Evolutionary conservation across 2,113 vertebrate species (phyloP).

Genomic region (Paracanthobrama guichenoti): DNA sequence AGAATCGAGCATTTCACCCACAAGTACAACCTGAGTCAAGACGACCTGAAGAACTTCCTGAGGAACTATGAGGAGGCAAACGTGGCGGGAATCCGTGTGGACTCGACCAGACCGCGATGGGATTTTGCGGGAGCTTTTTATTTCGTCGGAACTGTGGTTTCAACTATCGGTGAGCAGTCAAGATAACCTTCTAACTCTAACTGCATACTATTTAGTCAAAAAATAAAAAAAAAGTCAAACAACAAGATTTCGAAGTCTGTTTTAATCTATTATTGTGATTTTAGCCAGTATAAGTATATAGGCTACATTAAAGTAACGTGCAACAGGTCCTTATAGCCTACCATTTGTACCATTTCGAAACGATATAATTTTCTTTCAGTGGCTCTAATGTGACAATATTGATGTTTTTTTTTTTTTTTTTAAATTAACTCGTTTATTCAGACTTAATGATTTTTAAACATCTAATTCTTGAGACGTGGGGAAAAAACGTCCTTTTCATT

Average conservation of each 20-base stretch:
- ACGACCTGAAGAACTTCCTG: conserved; percentile 76
- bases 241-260: not conserved
- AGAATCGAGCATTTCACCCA: conserved; percentile 78
- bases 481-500: not conserved
- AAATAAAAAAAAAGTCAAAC: not conserved
- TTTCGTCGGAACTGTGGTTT: conserved; percentile 85
- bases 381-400: not conserved
- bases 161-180: conserved; percentile 80
- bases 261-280: not conserved
- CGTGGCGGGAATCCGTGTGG: conserved; percentile 77
- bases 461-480: not conserved
- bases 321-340: not conserved
- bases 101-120: conserved; percentile 78
- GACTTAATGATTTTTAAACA: not conserved
- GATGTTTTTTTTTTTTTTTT: not conserved
- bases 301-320: not conserved
- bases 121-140: conserved; percentile 85
- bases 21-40: conserved; percentile 76
- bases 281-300: not conserved
- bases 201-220: not conserved
- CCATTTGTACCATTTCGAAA: too few species aligned
- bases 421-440: not conserved
- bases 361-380: not conserved
- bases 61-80: conserved; percentile 79
- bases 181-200: too few species aligned